Percentiles rank a stretch among this genome's conserved stretches.
phyloP scores from a whole-genome alignment of 1,140 invertebrate species.

The Apis dorsata region DNA sequence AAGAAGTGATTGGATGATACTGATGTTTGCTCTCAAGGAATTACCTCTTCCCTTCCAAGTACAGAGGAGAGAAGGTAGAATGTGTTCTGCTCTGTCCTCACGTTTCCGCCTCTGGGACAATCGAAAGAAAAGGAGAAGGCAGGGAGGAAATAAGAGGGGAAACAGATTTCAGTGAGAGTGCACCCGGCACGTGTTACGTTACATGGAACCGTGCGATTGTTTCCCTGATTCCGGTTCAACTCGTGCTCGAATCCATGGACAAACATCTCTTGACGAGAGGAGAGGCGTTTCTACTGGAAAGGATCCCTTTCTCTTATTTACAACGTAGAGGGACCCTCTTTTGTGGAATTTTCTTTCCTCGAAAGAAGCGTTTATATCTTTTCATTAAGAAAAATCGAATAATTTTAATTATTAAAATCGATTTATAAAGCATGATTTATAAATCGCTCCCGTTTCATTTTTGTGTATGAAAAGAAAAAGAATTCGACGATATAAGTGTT shows the following conservation, averaged over 20 bases:
- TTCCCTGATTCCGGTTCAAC: slow-evolving; percentile 55
- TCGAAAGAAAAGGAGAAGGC: slow-evolving; percentile 33
- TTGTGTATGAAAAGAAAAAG: no score
- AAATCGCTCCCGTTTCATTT: no score
- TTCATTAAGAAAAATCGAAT: no score
- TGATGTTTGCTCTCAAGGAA: slow-evolving; percentile 37
- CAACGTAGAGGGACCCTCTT: background rate
- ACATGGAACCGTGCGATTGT: slow-evolving; percentile 56
- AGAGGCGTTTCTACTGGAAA: slow-evolving; percentile 36
- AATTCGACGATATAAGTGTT: no score
- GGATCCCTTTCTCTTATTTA: slow-evolving; percentile 42
- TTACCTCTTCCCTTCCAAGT: background rate
- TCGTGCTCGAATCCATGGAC: slow-evolving; percentile 26
- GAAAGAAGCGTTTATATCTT: background rate
- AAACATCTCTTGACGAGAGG: slow-evolving; percentile 39
- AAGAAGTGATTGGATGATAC: slow-evolving; percentile 8
- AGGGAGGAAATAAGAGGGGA: slow-evolving; percentile 33
- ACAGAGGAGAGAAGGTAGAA: no score
- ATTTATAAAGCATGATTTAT: no score
- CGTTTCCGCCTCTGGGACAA: background rate
- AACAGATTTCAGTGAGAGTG: slow-evolving; percentile 53
- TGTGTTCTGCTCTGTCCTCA: background rate
- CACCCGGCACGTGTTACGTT: slow-evolving; percentile 56
- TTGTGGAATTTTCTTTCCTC: background rate
- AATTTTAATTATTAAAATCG: no score